Conservation (phyloP, 2,113 vertebrate species). For the Clarias gariepinus region DNA sequence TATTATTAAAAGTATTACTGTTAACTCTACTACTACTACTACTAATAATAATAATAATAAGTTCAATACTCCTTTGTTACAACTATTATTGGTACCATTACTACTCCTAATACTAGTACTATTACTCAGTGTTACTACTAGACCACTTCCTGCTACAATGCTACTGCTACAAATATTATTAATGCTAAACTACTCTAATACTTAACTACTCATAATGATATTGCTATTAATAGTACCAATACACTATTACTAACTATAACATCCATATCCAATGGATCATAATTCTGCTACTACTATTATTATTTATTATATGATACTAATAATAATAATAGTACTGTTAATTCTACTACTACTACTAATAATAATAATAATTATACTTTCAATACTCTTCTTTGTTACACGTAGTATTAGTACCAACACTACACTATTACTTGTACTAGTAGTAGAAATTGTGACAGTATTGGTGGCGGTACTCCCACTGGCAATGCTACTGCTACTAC, state of each 20-base stretch:
- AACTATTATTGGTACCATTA: not conserved
- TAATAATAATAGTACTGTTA: not conserved
- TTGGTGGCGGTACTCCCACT: not conserved
- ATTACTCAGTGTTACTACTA: too few relatives aligned
- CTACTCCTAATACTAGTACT: too few relatives aligned
- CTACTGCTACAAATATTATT: too few relatives aligned
- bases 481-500: not conserved
- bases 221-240: not conserved
- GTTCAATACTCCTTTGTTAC: too few relatives aligned
- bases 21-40: too few relatives aligned
- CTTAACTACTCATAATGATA: not conserved
- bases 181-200: too few relatives aligned
- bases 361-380: not conserved
- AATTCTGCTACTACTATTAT: not conserved
- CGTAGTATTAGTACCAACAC: not conserved
- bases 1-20: too few relatives aligned
- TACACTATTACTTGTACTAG: not conserved
- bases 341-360: not conserved
- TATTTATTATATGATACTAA: not conserved
- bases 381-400: too few relatives aligned
- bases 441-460: not conserved
- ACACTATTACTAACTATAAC: not conserved
- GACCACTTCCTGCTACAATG: too few relatives aligned
- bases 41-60: too few relatives aligned
- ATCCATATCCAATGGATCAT: too few relatives aligned